Percentiles rank a stretch among this genome's conserved stretches.
phyloP scores from a whole-genome alignment of 2,888 invertebrate genomes.

The Diloba caeruleocephala region DNA sequence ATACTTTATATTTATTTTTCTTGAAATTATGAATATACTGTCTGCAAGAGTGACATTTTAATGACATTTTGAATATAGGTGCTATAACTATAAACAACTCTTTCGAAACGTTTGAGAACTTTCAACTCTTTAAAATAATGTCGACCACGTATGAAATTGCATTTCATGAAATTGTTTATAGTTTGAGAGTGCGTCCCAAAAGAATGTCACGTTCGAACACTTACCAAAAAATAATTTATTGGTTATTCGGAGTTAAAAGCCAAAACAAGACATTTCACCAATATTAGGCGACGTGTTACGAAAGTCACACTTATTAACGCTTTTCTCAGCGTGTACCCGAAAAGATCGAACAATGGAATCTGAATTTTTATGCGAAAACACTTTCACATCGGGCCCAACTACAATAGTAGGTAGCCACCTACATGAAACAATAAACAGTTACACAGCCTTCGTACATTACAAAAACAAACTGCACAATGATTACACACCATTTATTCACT shows the following conservation, averaged over 20 bases:
- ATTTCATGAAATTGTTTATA: constrained; percentile 10
- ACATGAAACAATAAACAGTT: constrained; percentile 86
- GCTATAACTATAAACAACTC: too few relatives aligned
- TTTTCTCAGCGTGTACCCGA: constrained; percentile 81
- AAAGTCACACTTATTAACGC: constrained; percentile 68
- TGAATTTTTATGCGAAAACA: constrained; percentile 87
- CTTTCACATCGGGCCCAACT: constrained; percentile 84
- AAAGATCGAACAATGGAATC: constrained; percentile 86
- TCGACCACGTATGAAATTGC: background rate
- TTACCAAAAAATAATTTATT: constrained; percentile 59
- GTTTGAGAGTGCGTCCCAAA: constrained; percentile 12
- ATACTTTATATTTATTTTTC: too few relatives aligned
- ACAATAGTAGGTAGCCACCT: constrained; percentile 81
- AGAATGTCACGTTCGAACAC: constrained; percentile 34
- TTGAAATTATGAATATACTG: too few relatives aligned
- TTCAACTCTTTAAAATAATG: background rate
- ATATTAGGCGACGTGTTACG: constrained; percentile 64
- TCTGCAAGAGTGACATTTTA: too few relatives aligned
- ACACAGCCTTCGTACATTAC: constrained; percentile 67
- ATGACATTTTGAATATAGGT: too few relatives aligned
- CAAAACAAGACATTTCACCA: constrained; percentile 64
- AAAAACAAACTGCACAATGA: constrained; percentile 56
- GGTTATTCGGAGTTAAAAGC: constrained; percentile 27
- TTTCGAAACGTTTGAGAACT: too few relatives aligned
- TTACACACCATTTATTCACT: constrained; percentile 41